A percentile compares a stretch with the other conserved stretches of the same genome.
phyloP scores from a whole-genome alignment of 2,888 invertebrate species.

The Magallana nippona region DNA sequence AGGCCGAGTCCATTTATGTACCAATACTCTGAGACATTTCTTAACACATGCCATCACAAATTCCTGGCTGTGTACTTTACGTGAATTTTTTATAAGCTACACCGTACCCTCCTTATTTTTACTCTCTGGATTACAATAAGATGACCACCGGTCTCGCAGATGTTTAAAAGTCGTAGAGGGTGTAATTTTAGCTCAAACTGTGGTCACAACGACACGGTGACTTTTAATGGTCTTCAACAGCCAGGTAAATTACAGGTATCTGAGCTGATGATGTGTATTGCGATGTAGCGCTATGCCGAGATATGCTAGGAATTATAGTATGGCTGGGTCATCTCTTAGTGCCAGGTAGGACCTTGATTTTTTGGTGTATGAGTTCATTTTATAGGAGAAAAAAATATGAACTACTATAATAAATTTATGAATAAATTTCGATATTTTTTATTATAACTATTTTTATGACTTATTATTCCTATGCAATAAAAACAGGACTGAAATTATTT shows the following conservation, averaged over 20 bases:
- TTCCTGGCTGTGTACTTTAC: background rate
- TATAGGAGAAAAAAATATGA: too few species aligned
- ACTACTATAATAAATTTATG: too few species aligned
- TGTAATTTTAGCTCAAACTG: background rate
- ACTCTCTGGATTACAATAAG: background rate
- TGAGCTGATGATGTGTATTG: slow-evolving; percentile 18
- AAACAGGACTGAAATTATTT: too few species aligned
- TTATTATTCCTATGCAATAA: too few species aligned
- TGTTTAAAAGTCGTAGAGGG: slow-evolving; percentile 15
- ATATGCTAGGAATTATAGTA: background rate
- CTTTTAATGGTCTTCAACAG: background rate
- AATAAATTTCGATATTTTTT: too few species aligned
- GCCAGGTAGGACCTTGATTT: slow-evolving; percentile 16
- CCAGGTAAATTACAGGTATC: background rate
- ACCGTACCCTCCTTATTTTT: background rate
- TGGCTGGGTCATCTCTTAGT: background rate
- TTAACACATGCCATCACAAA: too few species aligned
- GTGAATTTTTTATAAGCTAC: background rate
- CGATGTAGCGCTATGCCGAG: slow-evolving; percentile 12
- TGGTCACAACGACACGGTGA: slow-evolving; percentile 21
- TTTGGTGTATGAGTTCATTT: too few species aligned
- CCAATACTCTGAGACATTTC: too few species aligned
- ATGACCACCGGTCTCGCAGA: background rate
- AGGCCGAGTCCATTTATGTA: too few species aligned
- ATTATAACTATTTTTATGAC: too few species aligned